Evolutionary conservation across 2,113 vertebrate species (phyloP), one percentile per base, ranked within the genome.

Genomic region (Oostethus manadensis): DNA sequence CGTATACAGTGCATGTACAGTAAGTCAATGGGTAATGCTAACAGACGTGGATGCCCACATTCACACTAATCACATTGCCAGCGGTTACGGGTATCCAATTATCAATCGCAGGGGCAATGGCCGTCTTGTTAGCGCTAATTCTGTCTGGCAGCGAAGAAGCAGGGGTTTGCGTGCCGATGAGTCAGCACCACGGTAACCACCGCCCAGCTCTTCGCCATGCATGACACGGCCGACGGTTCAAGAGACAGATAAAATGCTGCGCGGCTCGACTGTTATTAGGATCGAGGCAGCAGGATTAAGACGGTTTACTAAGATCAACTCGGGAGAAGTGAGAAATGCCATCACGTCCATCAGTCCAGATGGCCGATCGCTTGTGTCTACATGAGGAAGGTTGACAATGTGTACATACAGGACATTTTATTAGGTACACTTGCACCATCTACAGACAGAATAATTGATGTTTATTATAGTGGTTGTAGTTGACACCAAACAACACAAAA

Each of bases 121-220:
- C 69, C 64, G 42, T 73, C 75, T 78, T 79, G 78, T 83, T 84
- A 70, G 68, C n/a, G 8, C 61, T 79, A 75, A 85, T 83, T 58
- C 67, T 63, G 76, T 62, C 67, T 79, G 81, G 70, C 85, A 73
- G 51, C 11, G 47, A n/a, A 69, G 71, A 69, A 58, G 64, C 62
- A 33, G 29, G 58, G 73, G 70, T 78, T 65, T 74, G 68, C n/a
- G 21, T 58, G 70, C 59, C 16, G 26, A 33, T 22, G 58, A 49
- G 51, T 58, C 64, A 64, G 59, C 66, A 62, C 50, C 70, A 71
- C 66, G 68, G 42, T 74, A 77, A 60, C 43, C 49, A 66, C 64
- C 1, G 68, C 38, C 49, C n/a, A 29, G 56, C 73, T 65, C 68
- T 29, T 84, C 82, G 70, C 51, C 68, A 84, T 84, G 75, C 76